phyloP scores from a whole-genome alignment of 2,888 invertebrate species.

The Tanypteryx hageni region DNA sequence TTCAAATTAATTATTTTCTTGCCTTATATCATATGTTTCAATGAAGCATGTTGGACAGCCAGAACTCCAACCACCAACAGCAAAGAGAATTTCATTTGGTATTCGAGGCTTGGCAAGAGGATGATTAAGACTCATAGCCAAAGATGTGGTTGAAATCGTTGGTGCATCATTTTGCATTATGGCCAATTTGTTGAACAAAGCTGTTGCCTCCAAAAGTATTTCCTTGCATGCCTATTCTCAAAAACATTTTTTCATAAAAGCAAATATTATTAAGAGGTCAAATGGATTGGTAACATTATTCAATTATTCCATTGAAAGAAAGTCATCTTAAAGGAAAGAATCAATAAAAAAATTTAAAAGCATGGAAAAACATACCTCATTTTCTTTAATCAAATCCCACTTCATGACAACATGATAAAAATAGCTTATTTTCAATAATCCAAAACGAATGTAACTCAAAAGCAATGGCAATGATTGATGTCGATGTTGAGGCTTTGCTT shows the following conservation, averaged over 20 bases:
- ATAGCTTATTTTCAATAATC: conserved; percentile 80
- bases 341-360: background rate
- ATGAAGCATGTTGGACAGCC: conserved; percentile 86
- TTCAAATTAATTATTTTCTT: background rate
- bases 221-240: background rate
- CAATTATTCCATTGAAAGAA: no score
- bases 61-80: conserved; percentile 80
- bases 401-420: conserved; percentile 75
- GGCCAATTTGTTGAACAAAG: background rate
- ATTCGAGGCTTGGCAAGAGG: conserved; percentile 84
- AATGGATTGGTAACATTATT: no score
- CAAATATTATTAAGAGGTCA: no score
- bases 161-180: background rate
- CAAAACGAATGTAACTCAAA: conserved; percentile 82
- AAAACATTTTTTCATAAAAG: no score
- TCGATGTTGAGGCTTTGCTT: conserved; percentile 78
- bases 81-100: conserved; percentile 76
- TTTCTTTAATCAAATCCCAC: conserved; percentile 78
- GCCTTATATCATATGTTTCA: conserved; percentile 75
- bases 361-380: conserved; percentile 74
- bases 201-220: conserved; percentile 4
- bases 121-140: conserved; percentile 72
- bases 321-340: background rate
- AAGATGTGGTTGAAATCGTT: conserved; percentile 13
- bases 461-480: conserved; percentile 79